Evolutionary conservation across 2,888 invertebrate species (phyloP), one percentile per base, ranked within the genome.

Genomic region (Smittia sp.): DNA sequence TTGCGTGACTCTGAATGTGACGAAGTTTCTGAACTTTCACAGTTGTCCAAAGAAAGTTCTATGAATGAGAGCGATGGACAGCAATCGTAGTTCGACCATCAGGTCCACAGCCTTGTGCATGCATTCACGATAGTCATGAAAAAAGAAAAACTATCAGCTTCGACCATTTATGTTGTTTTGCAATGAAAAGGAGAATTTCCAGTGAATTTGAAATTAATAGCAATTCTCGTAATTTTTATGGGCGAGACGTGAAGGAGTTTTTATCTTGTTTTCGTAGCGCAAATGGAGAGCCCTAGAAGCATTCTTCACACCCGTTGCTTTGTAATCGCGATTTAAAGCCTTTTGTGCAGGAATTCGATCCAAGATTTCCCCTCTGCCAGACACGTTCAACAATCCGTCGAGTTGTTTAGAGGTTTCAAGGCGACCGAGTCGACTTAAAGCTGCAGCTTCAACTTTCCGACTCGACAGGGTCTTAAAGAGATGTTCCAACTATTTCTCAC

Each of bases 201-300:
- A 54, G 20, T 54, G 46, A 46, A 46, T 46, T 11, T 46, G 46
- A 46, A 46, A 46, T 46, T 46, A 46, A 46, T 46, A 46, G 46
- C 46, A 46, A 46, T 46, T n/a, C n/a, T 46, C 46, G 46, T 46
- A 46, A 46, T 46, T 46, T 46, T 46, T 46, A 46, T 46, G 46
- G 15, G n/a, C 46, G n/a, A 46, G 15, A 46, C 46, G 46, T 46
- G 46, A 46, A 46, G 46, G 46, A 32, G 32, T 11, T 46, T 46
- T 46, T 15, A 11, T 46, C 46, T 46, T 46, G 46, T 46, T 46
- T 15, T 46, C n/a, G 11, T 46, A 13, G 46, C 46, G n/a, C 15
- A 46, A 46, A 46, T 46, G n/a, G 11, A 46, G 11, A 46, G n/a
- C 46, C 46, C 46, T 15, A 11, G 15, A 46, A 2, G 46, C 2